Conservation (phyloP, 2,797 vertebrate species). For the Enteromius anoplus region DNA sequence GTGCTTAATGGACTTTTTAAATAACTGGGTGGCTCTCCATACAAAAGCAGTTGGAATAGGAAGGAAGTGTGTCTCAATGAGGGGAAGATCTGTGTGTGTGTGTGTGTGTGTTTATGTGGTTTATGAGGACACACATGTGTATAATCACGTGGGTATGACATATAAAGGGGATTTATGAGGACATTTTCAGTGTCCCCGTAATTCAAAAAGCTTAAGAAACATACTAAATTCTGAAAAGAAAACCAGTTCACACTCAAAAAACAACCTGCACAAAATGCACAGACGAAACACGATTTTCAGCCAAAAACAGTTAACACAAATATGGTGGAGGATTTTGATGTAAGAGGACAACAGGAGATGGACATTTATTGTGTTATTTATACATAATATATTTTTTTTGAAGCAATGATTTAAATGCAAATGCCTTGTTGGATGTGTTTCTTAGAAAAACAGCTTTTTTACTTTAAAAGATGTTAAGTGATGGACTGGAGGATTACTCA, state of each 20-base stretch:
- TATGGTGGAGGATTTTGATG: not conserved
- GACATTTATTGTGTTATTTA: not conserved
- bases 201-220: too few species aligned
- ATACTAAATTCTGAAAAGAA: not conserved
- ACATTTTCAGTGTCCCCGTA: too few species aligned
- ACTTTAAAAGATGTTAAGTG: not conserved
- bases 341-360: not conserved
- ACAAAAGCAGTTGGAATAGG: conserved; percentile 23
- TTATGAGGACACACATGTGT: too few species aligned
- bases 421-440: not conserved
- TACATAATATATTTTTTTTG: not conserved
- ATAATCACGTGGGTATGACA: too few species aligned
- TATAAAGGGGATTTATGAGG: too few species aligned
- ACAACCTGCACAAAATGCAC: not conserved
- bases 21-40: conserved; percentile 42
- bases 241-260: not conserved
- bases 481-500: not conserved
- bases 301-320: not conserved
- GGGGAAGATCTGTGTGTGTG: conserved; percentile 44
- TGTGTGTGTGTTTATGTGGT: conserved; percentile 15
- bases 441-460: not conserved
- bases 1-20: conserved; percentile 38
- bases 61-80: conserved; percentile 57
- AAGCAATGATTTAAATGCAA: not conserved
- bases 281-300: not conserved